Conservation (phyloP, 2,888 invertebrate genomes). For the Sabatieria punctata region DNA sequence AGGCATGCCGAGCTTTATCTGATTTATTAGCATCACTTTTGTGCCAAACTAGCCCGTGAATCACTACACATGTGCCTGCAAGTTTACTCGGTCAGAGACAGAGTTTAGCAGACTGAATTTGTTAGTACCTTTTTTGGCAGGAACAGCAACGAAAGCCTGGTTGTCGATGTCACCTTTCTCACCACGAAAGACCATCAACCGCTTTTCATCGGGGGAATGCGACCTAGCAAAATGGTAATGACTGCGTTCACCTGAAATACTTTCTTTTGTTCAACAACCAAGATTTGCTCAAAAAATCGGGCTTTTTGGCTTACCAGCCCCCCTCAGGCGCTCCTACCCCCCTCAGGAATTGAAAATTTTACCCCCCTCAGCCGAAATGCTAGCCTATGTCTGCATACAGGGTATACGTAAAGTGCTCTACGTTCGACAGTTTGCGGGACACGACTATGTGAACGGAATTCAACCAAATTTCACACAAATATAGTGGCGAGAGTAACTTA, state of each 20-base stretch:
- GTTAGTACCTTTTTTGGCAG: slow-evolving; percentile 72
- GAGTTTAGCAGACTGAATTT: no score
- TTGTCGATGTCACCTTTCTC: slow-evolving; percentile 36
- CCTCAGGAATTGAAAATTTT: no score
- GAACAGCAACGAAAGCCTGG: slow-evolving; percentile 56
- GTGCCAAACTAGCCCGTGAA: slow-evolving; percentile 84
- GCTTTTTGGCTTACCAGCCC: no score
- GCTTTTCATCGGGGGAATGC: slow-evolving; percentile 13
- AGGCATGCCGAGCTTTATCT: slow-evolving; percentile 64
- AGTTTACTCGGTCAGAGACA: no score
- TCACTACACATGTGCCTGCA: slow-evolving; percentile 58
- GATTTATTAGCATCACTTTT: slow-evolving; percentile 73
- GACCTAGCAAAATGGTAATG: slow-evolving; percentile 24
- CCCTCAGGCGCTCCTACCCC: no score
- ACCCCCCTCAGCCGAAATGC: no score
- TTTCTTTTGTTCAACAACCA: not conserved
- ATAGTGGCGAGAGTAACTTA: no score
- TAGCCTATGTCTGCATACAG: no score
- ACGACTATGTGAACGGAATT: no score
- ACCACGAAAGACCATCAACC: slow-evolving; percentile 22
- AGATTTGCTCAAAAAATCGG: slow-evolving; percentile 1
- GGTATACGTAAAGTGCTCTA: no score
- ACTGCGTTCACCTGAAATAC: slow-evolving; percentile 14
- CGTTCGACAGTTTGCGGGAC: no score
- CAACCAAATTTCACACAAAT: no score